phyloP scores from a whole-genome alignment of 2,888 invertebrate genomes.

The Aporophyla nigra region DNA sequence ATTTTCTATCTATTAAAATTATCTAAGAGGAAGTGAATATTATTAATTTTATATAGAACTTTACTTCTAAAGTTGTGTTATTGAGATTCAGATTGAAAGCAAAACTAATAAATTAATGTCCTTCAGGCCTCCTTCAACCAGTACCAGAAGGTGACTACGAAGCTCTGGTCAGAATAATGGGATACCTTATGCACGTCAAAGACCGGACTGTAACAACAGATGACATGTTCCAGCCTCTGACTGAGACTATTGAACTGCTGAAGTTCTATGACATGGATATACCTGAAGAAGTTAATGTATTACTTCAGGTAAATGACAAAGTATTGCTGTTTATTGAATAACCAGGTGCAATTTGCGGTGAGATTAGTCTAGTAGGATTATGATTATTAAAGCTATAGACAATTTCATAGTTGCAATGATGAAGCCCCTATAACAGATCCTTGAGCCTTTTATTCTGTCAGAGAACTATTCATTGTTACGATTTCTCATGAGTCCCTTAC shows the following conservation, averaged over 20 bases:
- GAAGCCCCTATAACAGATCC: neutral
- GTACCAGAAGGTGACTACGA: slow-evolving; percentile 97
- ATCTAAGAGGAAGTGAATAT: neutral
- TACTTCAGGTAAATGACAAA: slow-evolving; percentile 92
- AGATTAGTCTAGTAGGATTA: neutral
- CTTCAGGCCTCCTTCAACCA: slow-evolving; percentile 90
- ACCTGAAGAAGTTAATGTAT: slow-evolving; percentile 98
- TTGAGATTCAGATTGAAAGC: neutral
- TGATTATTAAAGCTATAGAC: neutral
- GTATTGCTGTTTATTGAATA: neutral
- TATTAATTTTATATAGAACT: neutral
- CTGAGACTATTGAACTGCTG: slow-evolving; percentile 97
- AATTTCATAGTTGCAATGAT: neutral
- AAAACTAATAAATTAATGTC: neutral
- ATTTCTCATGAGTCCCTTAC: neutral
- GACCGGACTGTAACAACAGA: slow-evolving; percentile 97
- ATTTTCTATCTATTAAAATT: neutral
- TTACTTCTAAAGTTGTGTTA: neutral
- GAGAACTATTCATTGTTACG: neutral
- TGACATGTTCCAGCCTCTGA: slow-evolving; percentile 98
- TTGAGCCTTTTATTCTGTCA: neutral
- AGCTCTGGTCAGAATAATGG: slow-evolving; percentile 98
- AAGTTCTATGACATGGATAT: slow-evolving; percentile 99
- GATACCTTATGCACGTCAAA: slow-evolving; percentile 97
- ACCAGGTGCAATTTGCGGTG: too few relatives aligned